Evolutionary conservation across 2,797 vertebrate genomes (phyloP).

Genomic region (Thalassophryne amazonica): DNA sequence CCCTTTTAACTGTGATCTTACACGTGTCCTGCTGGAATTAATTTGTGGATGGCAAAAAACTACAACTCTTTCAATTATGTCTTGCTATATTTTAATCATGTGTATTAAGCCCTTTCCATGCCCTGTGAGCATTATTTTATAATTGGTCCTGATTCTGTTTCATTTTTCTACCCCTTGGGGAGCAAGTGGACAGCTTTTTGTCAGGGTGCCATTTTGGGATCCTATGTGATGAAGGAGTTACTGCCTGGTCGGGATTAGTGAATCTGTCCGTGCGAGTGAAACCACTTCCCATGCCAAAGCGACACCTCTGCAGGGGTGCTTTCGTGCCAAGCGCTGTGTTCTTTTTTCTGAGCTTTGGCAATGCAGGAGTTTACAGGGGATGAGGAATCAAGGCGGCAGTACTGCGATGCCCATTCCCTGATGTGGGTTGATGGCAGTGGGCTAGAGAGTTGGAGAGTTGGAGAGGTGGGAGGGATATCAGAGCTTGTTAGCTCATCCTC

Average conservation of each 20-base stretch:
- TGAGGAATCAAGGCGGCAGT: slow-evolving; percentile 45
- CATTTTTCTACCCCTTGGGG: slow-evolving; percentile 21
- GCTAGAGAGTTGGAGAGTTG: slow-evolving; percentile 19
- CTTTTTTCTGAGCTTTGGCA: slow-evolving; percentile 68
- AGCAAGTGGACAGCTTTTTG: slow-evolving; percentile 18
- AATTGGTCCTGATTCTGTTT: slow-evolving; percentile 48
- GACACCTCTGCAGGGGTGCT: slow-evolving; percentile 57
- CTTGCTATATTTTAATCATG: slow-evolving; percentile 61
- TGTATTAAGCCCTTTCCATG: slow-evolving; percentile 15
- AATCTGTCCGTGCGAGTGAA: slow-evolving; percentile 45
- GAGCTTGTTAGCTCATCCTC: slow-evolving; percentile 59
- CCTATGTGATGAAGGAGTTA: slow-evolving; percentile 58
- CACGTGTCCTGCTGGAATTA: slow-evolving; percentile 48
- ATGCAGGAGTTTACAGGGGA: slow-evolving; percentile 42
- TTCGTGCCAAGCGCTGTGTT: slow-evolving; percentile 38
- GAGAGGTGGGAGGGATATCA: slow-evolving; percentile 57
- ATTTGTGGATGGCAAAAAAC: slow-evolving; percentile 39
- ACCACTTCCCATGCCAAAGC: slow-evolving; percentile 47
- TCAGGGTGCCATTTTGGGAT: slow-evolving; percentile 32
- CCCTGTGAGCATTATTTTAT: slow-evolving; percentile 19
- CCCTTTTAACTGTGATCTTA: no score
- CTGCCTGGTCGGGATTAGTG: slow-evolving; percentile 43
- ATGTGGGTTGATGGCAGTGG: slow-evolving; percentile 62
- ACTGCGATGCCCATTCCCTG: slow-evolving; percentile 54
- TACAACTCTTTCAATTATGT: no score